Evolutionary conservation across 2,797 vertebrate genomes (phyloP).

Genomic region (Myripristis jacobus): DNA sequence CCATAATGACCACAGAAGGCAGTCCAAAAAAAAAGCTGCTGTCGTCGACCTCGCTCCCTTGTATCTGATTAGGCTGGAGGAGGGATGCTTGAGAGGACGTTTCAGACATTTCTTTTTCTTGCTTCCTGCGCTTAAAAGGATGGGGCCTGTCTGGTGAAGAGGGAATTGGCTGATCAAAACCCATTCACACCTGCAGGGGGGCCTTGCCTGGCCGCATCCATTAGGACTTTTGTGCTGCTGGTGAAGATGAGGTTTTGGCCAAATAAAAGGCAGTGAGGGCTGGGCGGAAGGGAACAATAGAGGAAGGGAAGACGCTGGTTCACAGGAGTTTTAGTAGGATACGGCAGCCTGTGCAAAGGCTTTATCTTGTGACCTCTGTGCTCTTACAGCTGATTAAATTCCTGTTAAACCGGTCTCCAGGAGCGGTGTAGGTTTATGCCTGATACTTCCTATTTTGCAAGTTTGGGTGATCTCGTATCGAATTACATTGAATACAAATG

Average conservation of each 20-base stretch:
- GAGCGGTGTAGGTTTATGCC: neutral
- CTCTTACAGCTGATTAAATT: slow-evolving; percentile 21
- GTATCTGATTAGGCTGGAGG: slow-evolving; percentile 39
- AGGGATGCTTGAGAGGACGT: slow-evolving; percentile 30
- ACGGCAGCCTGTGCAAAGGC: slow-evolving; percentile 14
- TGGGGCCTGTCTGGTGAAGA: slow-evolving; percentile 35
- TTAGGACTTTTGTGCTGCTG: slow-evolving; percentile 44
- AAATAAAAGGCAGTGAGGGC: slow-evolving; percentile 35
- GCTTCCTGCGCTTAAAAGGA: slow-evolving; percentile 31
- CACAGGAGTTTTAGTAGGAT: slow-evolving; percentile 37
- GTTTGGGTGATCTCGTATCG: neutral
- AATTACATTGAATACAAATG: neutral
- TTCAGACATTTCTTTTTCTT: slow-evolving; percentile 53
- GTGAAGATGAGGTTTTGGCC: slow-evolving; percentile 53
- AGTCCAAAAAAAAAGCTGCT: neutral
- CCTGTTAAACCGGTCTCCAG: neutral
- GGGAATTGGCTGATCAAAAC: slow-evolving; percentile 50
- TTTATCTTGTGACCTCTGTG: slow-evolving; percentile 6
- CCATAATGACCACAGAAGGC: slow-evolving; percentile 7
- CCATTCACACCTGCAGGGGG: slow-evolving; percentile 59
- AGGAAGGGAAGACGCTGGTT: slow-evolving; percentile 3
- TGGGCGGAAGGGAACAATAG: slow-evolving; percentile 24
- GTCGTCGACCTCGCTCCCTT: slow-evolving; percentile 23
- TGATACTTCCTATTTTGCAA: slow-evolving; percentile 7
- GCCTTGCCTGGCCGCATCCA: slow-evolving; percentile 8